These are phyloP conservation scores for Protobothrops mucrosquamatus DNA, from an alignment of 2,113 vertebrate genomes.

Conservation along the genomic window DNA sequence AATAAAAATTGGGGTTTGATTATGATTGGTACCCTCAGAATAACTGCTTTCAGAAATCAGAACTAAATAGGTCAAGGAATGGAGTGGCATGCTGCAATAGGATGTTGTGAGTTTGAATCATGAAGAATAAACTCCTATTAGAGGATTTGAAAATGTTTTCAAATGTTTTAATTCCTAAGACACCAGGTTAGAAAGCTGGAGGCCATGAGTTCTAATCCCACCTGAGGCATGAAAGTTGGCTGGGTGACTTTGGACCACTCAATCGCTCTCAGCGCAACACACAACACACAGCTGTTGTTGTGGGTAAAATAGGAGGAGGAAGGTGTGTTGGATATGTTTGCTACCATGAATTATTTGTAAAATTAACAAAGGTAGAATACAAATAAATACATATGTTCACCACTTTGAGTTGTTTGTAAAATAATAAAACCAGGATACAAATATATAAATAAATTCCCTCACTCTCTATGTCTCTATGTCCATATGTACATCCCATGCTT, in stretches of 20 bases:
- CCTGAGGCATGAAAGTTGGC: no score
- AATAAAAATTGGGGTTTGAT: neutral
- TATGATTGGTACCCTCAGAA: neutral
- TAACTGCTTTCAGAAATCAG: neutral
- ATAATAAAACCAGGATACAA: neutral
- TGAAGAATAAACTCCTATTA: neutral
- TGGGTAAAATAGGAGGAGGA: no score
- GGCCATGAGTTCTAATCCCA: no score
- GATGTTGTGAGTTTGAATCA: neutral
- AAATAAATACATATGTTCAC: neutral
- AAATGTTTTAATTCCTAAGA: neutral
- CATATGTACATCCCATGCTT: neutral
- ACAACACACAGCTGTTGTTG: no score
- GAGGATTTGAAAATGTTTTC: neutral
- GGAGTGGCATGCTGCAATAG: neutral
- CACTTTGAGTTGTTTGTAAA: neutral
- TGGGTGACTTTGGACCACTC: no score
- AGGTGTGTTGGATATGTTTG: no score
- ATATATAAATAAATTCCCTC: neutral
- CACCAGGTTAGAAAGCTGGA: no score
- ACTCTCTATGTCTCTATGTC: neutral
- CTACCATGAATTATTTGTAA: no score
- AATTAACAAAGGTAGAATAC: neutral
- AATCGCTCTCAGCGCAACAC: no score
- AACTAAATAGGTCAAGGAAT: neutral